Base-by-base conservation (phyloP, 1,140 invertebrate species). In the Aphaenogaster rudis region DNA sequence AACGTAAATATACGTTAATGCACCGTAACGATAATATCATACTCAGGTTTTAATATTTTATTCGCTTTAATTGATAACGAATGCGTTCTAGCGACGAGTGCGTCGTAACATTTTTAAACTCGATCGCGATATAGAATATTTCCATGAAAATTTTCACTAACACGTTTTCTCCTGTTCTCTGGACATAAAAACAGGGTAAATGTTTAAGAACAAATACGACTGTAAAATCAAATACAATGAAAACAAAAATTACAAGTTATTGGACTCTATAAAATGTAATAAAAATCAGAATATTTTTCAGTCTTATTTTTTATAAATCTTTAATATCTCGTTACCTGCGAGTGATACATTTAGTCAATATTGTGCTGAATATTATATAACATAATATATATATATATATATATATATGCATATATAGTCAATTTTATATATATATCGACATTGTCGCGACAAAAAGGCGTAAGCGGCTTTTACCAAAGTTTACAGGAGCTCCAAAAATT, bases 1-100 rank as follows among this genome's bases (percentile, higher is more conserved):
- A 72, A 33, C 15, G 11, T 57, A 72, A 82, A 71, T 81, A 57
- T 42, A 57, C 52, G 39, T 59, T 72, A 59, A 59, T 72, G 79
- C 67, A 72, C 7, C 48, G 36, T 52, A 66, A 66, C 42, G 48
- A 13, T 52, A 71, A 81, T 71, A 57, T 81, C 4, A 57, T 48
- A 33, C 21, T 39, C 21, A 28, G 39, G 39, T 59, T 82, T 82
- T 72, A 82, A 72, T 74, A 82, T 72, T 82, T 82, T 72, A 71
- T 82, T 15, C 50, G 28, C 67, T 82, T 82, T 74, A 82, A 82
- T 82, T 74, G 80, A 6, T 63, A 64, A 79, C 59, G 77, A 66
- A 79, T 82, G 28, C 15, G 17, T 82, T 82, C n/a, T 59, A 82
- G 50, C n/a, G 52, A 39, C 54, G 79, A 36, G 17, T 48, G 21